Conservation (phyloP, 2,113 vertebrate genomes). For the Ursus arctos region DNA sequence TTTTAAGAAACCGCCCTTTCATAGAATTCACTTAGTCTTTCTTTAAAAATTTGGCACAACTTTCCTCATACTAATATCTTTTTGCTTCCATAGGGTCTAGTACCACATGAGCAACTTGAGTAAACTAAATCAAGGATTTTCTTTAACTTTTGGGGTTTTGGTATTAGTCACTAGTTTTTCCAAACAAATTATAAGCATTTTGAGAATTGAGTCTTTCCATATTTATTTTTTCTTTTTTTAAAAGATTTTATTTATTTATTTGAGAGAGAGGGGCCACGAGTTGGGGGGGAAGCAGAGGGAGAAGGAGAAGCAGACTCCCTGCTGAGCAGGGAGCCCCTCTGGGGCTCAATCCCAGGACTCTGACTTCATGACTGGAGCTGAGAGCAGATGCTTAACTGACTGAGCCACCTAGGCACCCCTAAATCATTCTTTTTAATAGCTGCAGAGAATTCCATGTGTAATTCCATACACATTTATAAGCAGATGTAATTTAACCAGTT, state of each 20-base stretch:
- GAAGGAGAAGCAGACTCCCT: not conserved
- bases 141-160: conserved; percentile 25
- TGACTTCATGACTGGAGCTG: not conserved
- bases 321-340: not conserved
- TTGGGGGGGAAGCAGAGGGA: not conserved
- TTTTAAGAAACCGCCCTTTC: conserved; percentile 9
- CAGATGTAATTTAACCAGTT: conserved; percentile 34
- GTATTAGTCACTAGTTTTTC: conserved; percentile 24
- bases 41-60: conserved; percentile 7
- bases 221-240: not conserved
- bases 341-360: not conserved
- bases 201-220: conserved; percentile 35
- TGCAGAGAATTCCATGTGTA: not conserved
- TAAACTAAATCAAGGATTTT: conserved; percentile 54
- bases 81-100: conserved; percentile 1
- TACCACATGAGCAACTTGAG: not conserved
- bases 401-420: not conserved
- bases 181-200: conserved; percentile 23
- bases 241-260: not conserved
- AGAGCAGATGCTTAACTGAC: not conserved
- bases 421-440: conserved; percentile 33
- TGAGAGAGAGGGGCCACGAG: too few relatives aligned
- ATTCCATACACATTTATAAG: not conserved
- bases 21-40: conserved; percentile 14
- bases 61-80: conserved; percentile 41